Evolutionary conservation across 2,797 vertebrate species (phyloP), one percentile per base, ranked within the genome.

Genomic region (Helarctos malayanus): DNA sequence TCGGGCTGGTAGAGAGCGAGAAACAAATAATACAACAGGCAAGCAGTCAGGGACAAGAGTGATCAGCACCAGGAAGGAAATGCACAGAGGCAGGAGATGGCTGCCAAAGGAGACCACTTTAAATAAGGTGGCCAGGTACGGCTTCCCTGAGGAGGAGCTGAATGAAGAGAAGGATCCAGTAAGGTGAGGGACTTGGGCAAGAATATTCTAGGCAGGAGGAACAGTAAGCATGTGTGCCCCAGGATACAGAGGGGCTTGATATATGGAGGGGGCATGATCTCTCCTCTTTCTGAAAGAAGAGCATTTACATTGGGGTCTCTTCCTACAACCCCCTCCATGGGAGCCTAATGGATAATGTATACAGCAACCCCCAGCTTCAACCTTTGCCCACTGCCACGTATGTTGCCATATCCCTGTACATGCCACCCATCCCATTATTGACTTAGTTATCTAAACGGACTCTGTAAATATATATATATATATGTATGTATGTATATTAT

Each of bases 141-240:
- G 57, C 52, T 21, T 92, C 76, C 38, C 54, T 80, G 41, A 63
- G 63, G 75, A 82, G 65, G n/a, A 92, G 41, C 73, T 91, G 19
- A 87, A 73, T 89, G 57, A 92, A 93, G 83, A 93, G n/a, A 93
- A 94, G 91, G 56, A 81, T 49, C 32, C 19, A 65, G 32, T 49
- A 59, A 93, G 32, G 63, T n/a, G 19, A 89, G 76, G 76, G 86
- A 29, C 52, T 45, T 82, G 35, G 14, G n/a, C 16, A 29, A 86
- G 45, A 45, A 54, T 41, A 21, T 94, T 80, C 54, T 78, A 54
- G 88, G 78, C 52, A 92, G 35, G 38, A 69, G 68, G 68, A 13
- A 38, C n/a, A 19, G 29, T n/a, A 19, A 38, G 27, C 21, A 47
- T 3, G 14, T 2, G 3, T 32, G 23, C 23, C 54, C 78, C 54